phyloP scores from a whole-genome alignment of 2,888 invertebrate species.

The Lasioglossum malachurum region DNA sequence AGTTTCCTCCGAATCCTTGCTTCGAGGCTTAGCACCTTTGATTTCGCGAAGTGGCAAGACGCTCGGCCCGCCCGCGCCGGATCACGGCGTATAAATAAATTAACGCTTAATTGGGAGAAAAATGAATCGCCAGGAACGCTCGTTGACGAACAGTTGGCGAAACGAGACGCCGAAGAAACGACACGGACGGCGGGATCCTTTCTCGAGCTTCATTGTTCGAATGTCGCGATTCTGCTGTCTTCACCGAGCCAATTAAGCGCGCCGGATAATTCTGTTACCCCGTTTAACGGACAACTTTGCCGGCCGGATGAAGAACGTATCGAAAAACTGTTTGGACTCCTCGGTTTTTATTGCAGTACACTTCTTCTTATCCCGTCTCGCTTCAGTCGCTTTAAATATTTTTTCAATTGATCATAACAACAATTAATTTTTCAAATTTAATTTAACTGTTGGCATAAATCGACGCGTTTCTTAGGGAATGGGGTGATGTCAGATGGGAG shows the following conservation, averaged over 20 bases:
- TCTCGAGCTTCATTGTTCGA: constrained; percentile 5
- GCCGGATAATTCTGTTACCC: constrained; percentile 11
- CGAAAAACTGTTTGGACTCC: background rate
- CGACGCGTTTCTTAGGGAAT: background rate
- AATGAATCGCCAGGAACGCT: background rate
- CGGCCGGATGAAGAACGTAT: background rate
- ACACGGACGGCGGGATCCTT: background rate
- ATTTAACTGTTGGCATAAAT: background rate
- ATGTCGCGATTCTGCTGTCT: background rate
- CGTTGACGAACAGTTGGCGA: background rate
- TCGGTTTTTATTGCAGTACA: background rate
- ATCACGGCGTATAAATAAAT: constrained; percentile 35
- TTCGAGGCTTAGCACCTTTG: constrained; percentile 46
- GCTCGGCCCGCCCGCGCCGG: background rate
- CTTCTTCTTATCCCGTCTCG: background rate
- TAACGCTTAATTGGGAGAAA: constrained; percentile 41
- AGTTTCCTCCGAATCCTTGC: constrained; percentile 55
- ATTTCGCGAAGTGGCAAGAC: constrained; percentile 30
- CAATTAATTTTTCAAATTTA: background rate
- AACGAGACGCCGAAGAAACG: background rate
- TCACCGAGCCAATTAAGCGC: background rate
- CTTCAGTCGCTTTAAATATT: background rate
- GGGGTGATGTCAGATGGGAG: constrained; percentile 14
- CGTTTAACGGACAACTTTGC: background rate
- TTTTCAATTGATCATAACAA: background rate